Evolutionary conservation across 2,888 invertebrate genomes (phyloP), one percentile per base, ranked within the genome.

Genomic region (Mayetiola destructor): DNA sequence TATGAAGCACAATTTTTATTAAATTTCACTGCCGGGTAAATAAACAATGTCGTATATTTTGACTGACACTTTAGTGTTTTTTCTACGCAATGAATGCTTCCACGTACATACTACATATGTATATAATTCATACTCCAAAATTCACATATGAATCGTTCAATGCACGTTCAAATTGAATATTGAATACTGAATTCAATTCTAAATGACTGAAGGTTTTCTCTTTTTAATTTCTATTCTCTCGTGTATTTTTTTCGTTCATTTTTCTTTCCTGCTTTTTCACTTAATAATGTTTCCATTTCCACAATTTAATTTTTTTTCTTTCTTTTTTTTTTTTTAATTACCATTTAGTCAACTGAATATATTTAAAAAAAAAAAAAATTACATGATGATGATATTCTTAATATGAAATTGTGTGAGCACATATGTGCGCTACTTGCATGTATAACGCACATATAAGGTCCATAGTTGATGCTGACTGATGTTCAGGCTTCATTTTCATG

Each of bases 1-100:
- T 53, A 53, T 53, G 29, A 29, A 53, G 18, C 53, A n/a, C n/a
- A n/a, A 53, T 53, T 60, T 61, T 61, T 61, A 61, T 61, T 61
- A 59, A 61, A 61, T 61, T 61, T 61, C 59, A 60, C 60, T 61
- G 61, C 56, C 61, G 61, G 61, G 59, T 61, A 61, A 61, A 58
- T 59, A 61, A 61, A 61, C 59, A 61, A 56, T 56, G 59, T 59
- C 58, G 59, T 57, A 55, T 48, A 59, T 59, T 61, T 61, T 61
- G 61, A 61, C 60, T 61, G 61, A 61, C 61, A 61, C 59, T 60
- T 58, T 55, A 59, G 55, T 61, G 59, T 61, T 60, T 59, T 61
- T 61, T 59, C 56, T 57, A 55, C 48, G 27, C 48, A 48, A 27
- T 16, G 48, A 48, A 27, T 48, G 48, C 48, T 23, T 48, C 23